Percentiles rank a stretch among this genome's conserved stretches.
phyloP scores from a whole-genome alignment of 2,888 invertebrate species.

The Apodemia mormo region DNA sequence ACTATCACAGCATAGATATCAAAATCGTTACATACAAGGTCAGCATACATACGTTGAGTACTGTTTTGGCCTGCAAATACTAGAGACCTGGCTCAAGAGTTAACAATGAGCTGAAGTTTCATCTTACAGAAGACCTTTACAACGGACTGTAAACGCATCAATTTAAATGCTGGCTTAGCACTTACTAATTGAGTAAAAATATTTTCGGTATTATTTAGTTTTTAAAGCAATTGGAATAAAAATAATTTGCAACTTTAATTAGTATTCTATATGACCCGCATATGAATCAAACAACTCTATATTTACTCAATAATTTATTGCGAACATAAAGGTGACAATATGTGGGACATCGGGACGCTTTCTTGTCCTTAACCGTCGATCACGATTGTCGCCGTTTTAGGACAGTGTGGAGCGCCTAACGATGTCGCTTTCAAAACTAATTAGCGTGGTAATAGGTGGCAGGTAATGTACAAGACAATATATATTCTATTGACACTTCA shows the following conservation, averaged over 20 bases:
- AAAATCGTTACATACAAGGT: too few relatives aligned
- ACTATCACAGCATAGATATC: too few relatives aligned
- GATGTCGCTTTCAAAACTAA: slow-evolving; percentile 37
- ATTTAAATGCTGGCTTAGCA: too few relatives aligned
- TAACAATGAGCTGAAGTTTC: too few relatives aligned
- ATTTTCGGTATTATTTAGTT: too few relatives aligned
- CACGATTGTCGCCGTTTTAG: slow-evolving; percentile 44
- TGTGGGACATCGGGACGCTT: slow-evolving; percentile 48
- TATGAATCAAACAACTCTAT: slow-evolving; percentile 29
- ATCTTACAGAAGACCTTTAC: too few relatives aligned
- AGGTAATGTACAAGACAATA: neutral
- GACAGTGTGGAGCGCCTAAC: slow-evolving; percentile 27
- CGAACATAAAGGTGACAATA: slow-evolving; percentile 44
- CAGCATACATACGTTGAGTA: too few relatives aligned
- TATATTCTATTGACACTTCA: slow-evolving; percentile 17
- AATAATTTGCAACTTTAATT: neutral
- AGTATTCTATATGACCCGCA: slow-evolving; percentile 20
- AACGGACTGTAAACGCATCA: too few relatives aligned
- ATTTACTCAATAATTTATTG: slow-evolving; percentile 39
- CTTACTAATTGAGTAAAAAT: too few relatives aligned
- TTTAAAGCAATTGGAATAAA: too few relatives aligned
- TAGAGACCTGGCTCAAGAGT: too few relatives aligned
- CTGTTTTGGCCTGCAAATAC: too few relatives aligned
- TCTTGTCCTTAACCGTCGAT: slow-evolving; percentile 44
- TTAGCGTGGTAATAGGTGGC: slow-evolving; percentile 6